A percentile compares a stretch with the other conserved stretches of the same genome.
Conservation (phyloP, 1,140 invertebrate species). For the Heliconius melpomene region DNA sequence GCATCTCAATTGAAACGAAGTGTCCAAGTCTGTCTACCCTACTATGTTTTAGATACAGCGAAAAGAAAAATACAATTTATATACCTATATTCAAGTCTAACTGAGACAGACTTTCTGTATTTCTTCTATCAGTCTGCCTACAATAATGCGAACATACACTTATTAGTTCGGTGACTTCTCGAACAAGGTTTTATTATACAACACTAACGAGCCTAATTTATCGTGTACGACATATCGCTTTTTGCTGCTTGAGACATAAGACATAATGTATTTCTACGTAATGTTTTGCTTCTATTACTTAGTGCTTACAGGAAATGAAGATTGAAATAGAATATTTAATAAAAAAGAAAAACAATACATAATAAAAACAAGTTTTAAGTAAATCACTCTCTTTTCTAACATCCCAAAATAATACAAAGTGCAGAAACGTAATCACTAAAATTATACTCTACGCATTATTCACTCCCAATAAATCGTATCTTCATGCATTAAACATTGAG, state of each 20-base stretch:
- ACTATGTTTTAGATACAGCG: too few species aligned
- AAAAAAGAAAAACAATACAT: too few species aligned
- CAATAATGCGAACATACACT: conserved; percentile 39
- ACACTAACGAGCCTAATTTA: conserved; percentile 72
- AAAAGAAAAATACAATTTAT: too few species aligned
- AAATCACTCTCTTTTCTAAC: background rate
- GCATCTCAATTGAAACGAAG: too few species aligned
- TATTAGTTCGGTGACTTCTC: conserved; percentile 62
- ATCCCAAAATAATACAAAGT: conserved; percentile 16
- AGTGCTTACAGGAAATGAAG: background rate
- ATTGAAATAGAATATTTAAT: too few species aligned
- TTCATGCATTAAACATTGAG: conserved; percentile 74
- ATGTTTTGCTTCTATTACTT: background rate
- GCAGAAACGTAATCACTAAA: conserved; percentile 54
- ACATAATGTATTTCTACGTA: background rate
- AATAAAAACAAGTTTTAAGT: background rate
- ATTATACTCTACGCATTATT: conserved; percentile 64
- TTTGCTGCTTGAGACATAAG: conserved; percentile 30
- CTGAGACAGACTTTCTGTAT: background rate
- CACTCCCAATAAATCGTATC: conserved; percentile 65
- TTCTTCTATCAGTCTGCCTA: background rate
- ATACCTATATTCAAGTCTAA: background rate
- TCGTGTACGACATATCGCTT: conserved; percentile 46
- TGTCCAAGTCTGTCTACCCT: too few species aligned
- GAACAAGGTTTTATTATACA: conserved; percentile 61